Evolutionary conservation across 2,113 vertebrate genomes (phyloP).

Genomic region (Perca schrenkii): DNA sequence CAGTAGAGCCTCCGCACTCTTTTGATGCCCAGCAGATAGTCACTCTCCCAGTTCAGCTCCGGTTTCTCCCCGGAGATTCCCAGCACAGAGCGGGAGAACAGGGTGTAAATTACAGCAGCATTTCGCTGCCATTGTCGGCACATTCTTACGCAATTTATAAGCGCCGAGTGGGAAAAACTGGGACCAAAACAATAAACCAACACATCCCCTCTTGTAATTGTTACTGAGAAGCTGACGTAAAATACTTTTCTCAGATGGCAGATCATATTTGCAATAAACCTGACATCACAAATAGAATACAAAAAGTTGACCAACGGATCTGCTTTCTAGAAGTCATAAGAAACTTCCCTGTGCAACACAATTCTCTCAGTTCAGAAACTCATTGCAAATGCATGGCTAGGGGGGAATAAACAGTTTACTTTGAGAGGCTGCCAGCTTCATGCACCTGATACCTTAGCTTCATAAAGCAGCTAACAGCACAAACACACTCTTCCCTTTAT

Average conservation of each 20-base stretch:
- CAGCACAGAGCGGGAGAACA: conserved; percentile 90
- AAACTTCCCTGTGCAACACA: not conserved
- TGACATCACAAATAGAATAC: not conserved
- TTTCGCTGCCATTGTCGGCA: not conserved
- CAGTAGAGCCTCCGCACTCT: conserved; percentile 96
- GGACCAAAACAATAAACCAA: not conserved
- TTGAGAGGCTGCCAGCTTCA: conserved; percentile 19
- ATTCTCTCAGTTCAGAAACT: not conserved
- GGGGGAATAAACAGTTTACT: conserved; percentile 21
- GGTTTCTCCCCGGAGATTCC: conserved; percentile 91
- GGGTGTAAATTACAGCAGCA: conserved; percentile 56
- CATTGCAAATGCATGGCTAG: not conserved
- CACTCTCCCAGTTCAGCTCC: conserved; percentile 92
- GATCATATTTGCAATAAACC: not conserved
- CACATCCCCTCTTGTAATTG: not conserved
- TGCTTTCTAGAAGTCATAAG: not conserved
- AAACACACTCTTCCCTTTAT: not conserved
- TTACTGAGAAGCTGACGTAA: not conserved
- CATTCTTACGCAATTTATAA: not conserved
- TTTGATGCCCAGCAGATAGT: conserved; percentile 98
- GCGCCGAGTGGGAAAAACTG: not conserved
- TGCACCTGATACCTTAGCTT: conserved; percentile 1
- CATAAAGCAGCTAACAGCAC: not conserved
- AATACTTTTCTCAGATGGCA: not conserved
- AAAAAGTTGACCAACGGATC: not conserved